These are phyloP conservation scores for Poeciliopsis occidentalis DNA, from an alignment of 2,113 vertebrate genomes.

Conservation along the genomic window DNA sequence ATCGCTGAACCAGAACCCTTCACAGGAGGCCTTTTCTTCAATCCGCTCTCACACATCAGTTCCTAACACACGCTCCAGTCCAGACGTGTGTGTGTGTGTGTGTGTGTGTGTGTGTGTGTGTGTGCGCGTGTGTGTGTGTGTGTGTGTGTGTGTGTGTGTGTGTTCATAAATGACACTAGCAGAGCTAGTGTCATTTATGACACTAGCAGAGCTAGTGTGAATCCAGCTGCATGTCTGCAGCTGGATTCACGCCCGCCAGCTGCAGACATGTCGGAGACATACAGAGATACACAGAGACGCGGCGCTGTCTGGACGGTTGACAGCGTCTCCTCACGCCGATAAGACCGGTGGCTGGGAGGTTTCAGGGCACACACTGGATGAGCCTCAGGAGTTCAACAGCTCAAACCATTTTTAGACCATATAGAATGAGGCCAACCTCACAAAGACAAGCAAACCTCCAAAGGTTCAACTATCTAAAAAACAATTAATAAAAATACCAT, in stretches of 20 bases:
- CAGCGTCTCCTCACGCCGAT: slow-evolving; percentile 30
- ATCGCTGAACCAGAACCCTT: slow-evolving; percentile 11
- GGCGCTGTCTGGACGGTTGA: slow-evolving; percentile 46
- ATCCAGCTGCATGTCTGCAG: no score
- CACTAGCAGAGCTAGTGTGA: no score
- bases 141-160: slow-evolving; percentile 26
- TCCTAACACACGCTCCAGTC: slow-evolving; percentile 44
- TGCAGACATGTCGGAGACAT: slow-evolving; percentile 52
- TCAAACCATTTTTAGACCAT: slow-evolving; percentile 3
- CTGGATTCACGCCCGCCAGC: slow-evolving; percentile 62
- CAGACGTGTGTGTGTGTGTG: slow-evolving; percentile 11
- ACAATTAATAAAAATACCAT: background rate
- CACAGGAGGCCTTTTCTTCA: slow-evolving; percentile 28
- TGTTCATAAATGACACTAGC: slow-evolving; percentile 72
- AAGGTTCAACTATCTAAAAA: background rate
- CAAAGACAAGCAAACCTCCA: background rate
- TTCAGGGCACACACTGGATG: slow-evolving; percentile 6
- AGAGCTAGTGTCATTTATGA: no score
- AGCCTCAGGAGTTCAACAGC: slow-evolving; percentile 14
- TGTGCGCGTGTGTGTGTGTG: slow-evolving; percentile 32
- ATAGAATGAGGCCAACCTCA: slow-evolving; percentile 15
- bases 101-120: slow-evolving; percentile 32
- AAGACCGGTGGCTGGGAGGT: slow-evolving; percentile 24
- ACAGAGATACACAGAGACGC: slow-evolving; percentile 35
- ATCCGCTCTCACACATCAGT: slow-evolving; percentile 8